Conservation (phyloP, 1,140 invertebrate genomes). For the Melitaea cinxia region DNA sequence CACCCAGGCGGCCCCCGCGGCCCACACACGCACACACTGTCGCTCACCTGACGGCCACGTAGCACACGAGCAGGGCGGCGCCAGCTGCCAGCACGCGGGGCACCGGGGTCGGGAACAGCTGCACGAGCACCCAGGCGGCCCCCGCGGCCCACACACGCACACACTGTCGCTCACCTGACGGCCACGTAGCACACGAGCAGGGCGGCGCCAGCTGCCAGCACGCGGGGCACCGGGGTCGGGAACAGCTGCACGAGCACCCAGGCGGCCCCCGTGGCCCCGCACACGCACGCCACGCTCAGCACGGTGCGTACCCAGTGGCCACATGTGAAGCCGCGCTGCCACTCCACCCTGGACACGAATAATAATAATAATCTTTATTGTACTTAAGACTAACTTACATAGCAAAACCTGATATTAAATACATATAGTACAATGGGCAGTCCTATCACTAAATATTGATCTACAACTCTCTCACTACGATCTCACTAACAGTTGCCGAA, state of each 20-base stretch:
- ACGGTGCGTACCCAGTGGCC: conserved; percentile 89
- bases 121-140: too few relatives aligned
- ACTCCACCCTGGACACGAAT: conserved; percentile 83
- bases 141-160: too few relatives aligned
- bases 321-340: conserved; percentile 90
- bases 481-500: too few relatives aligned
- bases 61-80: conserved; percentile 90
- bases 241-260: conserved; percentile 92
- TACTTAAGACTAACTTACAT: too few relatives aligned
- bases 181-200: conserved; percentile 92
- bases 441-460: too few relatives aligned
- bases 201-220: conserved; percentile 90
- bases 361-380: neutral
- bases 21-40: conserved; percentile 87
- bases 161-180: conserved; percentile 33
- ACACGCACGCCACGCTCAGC: conserved; percentile 86
- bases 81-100: conserved; percentile 88
- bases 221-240: conserved; percentile 88
- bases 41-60: conserved; percentile 86
- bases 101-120: too few relatives aligned
- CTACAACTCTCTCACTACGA: too few relatives aligned
- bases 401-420: too few relatives aligned
- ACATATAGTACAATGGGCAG: too few relatives aligned
- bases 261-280: conserved; percentile 87
- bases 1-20: conserved; percentile 90